Base-by-base conservation (phyloP, 1,140 invertebrate genomes). In the Drosophila sucinea region DNA sequence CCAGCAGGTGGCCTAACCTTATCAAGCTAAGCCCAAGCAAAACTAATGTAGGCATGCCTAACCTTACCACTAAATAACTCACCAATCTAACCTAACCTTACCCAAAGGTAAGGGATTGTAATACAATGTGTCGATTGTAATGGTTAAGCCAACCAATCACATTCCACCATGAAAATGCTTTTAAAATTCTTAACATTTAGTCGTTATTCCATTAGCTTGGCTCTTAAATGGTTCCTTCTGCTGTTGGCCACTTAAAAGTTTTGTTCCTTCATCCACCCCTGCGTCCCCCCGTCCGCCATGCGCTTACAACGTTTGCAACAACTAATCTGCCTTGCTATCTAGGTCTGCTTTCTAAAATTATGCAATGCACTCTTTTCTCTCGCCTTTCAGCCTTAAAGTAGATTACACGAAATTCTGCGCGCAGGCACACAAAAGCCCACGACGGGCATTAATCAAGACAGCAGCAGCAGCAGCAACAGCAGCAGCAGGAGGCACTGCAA, bases 371-470 rank as follows among this genome's bases (percentile, higher is more conserved):
- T 51, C 44, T 51, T 51, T 51, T 51, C 44, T 51, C 44, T 51
- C 7, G 44, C 67, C 35, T 38, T 79, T 73, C 60, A 72, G 84
- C 84, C 83, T 87, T 89, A 87, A 87, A 87, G 83, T 87, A 87
- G 83, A 87, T 87, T 87, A 87, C 83, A 83, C 77, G 73, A 87
- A 81, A 87, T 87, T 89, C 79, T 68, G 73, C 67, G 60, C 73
- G 68, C 73, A 60, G 63, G 84, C 73, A 77, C 82, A 86, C 83
- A 89, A 82, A 86, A 89, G 84, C 83, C 83, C 83, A 89, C 84
- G 80, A 87, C 77, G 83, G 84, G 79, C 83, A 86, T 86, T 86
- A 86, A 86, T 86, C 83, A 86, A 79, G 81, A 60, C 47, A 67
- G 64, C 64, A 23, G 81, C 61, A 66, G 60, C 67, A 30, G 30